Percentiles rank a stretch among this genome's conserved stretches.
Evolutionary conservation across 2,113 vertebrate species (phyloP).

Genomic region (Trogon surrucura): DNA sequence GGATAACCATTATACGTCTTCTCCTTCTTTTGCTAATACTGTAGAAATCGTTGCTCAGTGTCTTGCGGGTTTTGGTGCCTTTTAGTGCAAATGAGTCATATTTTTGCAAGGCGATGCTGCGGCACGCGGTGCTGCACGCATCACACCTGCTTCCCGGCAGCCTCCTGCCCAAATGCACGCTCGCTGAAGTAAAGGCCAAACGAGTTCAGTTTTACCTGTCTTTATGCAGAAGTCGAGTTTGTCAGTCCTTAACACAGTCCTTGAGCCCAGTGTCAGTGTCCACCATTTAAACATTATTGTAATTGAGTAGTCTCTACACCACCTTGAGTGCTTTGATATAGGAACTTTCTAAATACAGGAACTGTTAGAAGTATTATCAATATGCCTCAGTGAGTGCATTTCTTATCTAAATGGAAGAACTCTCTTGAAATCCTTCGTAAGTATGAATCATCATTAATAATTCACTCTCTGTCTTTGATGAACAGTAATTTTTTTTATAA

Average conservation of each 20-base stretch:
- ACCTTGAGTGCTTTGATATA: not conserved
- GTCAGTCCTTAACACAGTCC: not conserved
- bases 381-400: constrained; percentile 9
- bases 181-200: not conserved
- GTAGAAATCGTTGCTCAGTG: not conserved
- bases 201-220: not conserved
- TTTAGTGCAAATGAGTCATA: not conserved
- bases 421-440: not conserved
- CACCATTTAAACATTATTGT: not conserved
- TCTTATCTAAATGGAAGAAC: constrained; percentile 24
- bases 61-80: not conserved
- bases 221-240: not conserved
- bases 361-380: not conserved
- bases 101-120: not conserved
- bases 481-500: not conserved
- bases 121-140: accelerated
- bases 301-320: not conserved
- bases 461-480: not conserved
- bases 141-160: not conserved
- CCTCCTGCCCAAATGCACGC: not conserved
- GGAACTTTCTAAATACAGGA: not conserved
- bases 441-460: constrained; percentile 41
- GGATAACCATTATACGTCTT: not conserved
- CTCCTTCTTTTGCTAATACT: not conserved
- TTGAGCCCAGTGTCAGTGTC: not conserved